These are phyloP conservation scores for Plestiodon gilberti DNA, from an alignment of 2,113 vertebrate species.

Conservation along the genomic window DNA sequence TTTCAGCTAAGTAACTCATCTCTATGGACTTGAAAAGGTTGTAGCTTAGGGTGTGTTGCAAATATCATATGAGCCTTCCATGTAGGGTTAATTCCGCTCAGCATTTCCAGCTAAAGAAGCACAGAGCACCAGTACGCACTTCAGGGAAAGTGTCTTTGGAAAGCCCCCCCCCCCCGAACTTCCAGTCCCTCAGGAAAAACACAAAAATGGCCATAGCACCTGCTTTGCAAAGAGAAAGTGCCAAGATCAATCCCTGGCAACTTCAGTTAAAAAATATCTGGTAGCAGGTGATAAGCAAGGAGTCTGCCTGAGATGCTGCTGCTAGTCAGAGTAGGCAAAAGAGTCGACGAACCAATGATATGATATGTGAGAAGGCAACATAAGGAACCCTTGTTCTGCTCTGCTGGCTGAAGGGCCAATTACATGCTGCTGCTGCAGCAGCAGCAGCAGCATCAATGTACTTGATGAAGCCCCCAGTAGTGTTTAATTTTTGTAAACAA, in stretches of 20 bases:
- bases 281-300: too few relatives aligned
- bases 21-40: neutral
- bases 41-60: neutral
- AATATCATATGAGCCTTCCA: neutral
- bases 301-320: too few relatives aligned
- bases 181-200: neutral
- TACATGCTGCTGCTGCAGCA: neutral
- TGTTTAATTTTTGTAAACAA: neutral
- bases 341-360: too few relatives aligned
- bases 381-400: neutral
- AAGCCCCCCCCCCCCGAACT: too few relatives aligned
- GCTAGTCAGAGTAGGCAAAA: too few relatives aligned
- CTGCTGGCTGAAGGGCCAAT: neutral
- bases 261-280: too few relatives aligned
- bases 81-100: neutral
- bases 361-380: neutral
- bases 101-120: neutral
- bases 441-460: neutral
- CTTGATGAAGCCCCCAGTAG: too few relatives aligned
- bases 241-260: too few relatives aligned
- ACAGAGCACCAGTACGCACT: too few relatives aligned
- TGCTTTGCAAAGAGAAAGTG: too few relatives aligned
- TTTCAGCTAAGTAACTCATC: neutral
- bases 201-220: too few relatives aligned
- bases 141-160: too few relatives aligned